Percentiles rank a stretch among this genome's conserved stretches.
Conservation (phyloP, 2,113 vertebrate species). For the Zosterops japonicus region DNA sequence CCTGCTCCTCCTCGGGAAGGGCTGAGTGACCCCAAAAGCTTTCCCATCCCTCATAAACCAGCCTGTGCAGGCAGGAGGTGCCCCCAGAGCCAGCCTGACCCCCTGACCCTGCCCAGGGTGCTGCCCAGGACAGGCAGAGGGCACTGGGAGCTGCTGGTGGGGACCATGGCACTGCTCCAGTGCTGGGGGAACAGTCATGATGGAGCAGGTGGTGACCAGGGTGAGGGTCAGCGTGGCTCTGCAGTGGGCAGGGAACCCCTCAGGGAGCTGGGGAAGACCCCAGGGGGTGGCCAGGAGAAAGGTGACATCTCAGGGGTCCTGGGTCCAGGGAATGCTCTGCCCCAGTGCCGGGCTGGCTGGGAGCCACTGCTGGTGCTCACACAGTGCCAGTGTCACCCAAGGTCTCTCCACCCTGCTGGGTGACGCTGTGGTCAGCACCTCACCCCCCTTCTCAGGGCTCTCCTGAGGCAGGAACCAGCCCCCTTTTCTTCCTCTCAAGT, state of each 20-base stretch:
- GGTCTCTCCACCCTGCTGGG: not conserved
- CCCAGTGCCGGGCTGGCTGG: not conserved
- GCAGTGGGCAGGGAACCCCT: not conserved
- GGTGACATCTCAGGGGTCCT: not conserved
- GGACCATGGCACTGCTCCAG: too few species aligned
- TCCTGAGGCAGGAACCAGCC: not conserved
- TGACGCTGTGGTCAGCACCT: not conserved
- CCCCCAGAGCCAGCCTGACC: not conserved
- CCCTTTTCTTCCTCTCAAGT: not conserved
- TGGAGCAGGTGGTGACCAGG: not conserved
- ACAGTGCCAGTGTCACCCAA: fast-evolving
- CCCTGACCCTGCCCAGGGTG: not conserved
- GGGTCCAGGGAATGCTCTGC: not conserved
- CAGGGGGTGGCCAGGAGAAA: not conserved
- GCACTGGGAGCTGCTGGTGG: not conserved
- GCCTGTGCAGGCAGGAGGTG: fast-evolving
- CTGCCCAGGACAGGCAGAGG: not conserved
- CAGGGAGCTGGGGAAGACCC: not conserved
- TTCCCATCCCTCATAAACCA: not conserved
- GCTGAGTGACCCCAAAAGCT: not conserved
- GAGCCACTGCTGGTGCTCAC: not conserved
- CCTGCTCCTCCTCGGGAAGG: not conserved
- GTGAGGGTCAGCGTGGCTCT: not conserved
- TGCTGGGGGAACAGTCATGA: not conserved
- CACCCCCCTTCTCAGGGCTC: fast-evolving